These are phyloP conservation scores for Brachypodius melanocephalos DNA, from an alignment of 2,113 vertebrate species.

Conservation along the genomic window DNA sequence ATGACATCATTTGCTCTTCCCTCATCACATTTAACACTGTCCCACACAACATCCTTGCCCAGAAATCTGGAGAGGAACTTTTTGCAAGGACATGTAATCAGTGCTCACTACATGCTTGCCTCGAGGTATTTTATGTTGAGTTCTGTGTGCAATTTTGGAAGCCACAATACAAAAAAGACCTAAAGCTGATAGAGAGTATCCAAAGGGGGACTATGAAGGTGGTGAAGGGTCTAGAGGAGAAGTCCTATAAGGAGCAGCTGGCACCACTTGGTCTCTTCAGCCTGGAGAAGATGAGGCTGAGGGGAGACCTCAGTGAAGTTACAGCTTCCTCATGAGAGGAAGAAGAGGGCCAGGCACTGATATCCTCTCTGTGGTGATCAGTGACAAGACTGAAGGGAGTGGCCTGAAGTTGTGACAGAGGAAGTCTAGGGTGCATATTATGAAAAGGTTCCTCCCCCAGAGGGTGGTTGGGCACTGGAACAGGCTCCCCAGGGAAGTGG, in stretches of 20 bases:
- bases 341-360: background rate
- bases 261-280: background rate
- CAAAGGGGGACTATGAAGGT: background rate
- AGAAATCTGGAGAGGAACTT: background rate
- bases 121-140: background rate
- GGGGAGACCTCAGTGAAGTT: background rate
- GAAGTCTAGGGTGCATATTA: background rate
- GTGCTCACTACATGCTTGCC: too few species aligned
- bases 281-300: background rate
- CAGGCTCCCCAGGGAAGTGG: too few species aligned
- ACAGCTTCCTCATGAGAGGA: background rate
- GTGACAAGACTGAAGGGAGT: fast-evolving
- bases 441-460: background rate
- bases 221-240: background rate
- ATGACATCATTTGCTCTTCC: background rate
- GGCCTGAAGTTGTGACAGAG: background rate
- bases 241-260: background rate
- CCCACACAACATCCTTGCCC: background rate
- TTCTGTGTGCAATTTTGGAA: background rate
- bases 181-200: background rate
- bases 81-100: background rate
- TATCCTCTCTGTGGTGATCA: background rate
- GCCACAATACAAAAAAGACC: background rate
- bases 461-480: background rate
- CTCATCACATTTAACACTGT: background rate